phyloP scores from a whole-genome alignment of 1,140 invertebrate genomes.

The Caerostris darwini region DNA sequence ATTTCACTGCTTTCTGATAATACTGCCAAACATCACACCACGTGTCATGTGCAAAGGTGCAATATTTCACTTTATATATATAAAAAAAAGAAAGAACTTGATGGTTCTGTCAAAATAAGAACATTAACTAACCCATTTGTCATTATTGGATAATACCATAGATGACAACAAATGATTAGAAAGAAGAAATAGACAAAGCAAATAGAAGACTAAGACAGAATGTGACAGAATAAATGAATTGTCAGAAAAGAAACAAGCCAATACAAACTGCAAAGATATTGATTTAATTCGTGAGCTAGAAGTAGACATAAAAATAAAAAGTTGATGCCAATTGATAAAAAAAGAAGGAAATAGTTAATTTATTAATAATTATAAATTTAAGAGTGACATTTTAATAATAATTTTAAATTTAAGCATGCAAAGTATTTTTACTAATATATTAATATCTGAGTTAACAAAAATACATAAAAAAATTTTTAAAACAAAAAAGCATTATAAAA shows the following conservation, averaged over 20 bases:
- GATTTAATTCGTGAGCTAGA: too few relatives aligned
- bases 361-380: too few relatives aligned
- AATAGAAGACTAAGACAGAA: background rate
- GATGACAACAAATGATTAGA: background rate
- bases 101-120: slow-evolving; percentile 3
- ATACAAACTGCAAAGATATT: too few relatives aligned
- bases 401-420: too few relatives aligned
- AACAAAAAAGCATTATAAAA: too few relatives aligned
- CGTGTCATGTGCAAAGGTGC: background rate
- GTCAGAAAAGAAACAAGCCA: background rate
- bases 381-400: too few relatives aligned
- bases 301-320: too few relatives aligned
- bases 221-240: background rate
- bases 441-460: too few relatives aligned
- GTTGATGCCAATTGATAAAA: too few relatives aligned
- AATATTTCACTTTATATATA: slow-evolving; percentile 34
- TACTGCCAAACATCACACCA: background rate
- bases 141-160: background rate
- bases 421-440: too few relatives aligned
- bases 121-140: background rate
- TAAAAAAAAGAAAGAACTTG: background rate
- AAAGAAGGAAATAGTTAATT: too few relatives aligned
- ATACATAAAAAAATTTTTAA: too few relatives aligned
- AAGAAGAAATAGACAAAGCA: background rate
- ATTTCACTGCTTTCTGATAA: background rate